Percentiles rank a stretch among this genome's conserved stretches.
phyloP scores from a whole-genome alignment of 2,888 invertebrate genomes.

The Callimorpha dominula region DNA sequence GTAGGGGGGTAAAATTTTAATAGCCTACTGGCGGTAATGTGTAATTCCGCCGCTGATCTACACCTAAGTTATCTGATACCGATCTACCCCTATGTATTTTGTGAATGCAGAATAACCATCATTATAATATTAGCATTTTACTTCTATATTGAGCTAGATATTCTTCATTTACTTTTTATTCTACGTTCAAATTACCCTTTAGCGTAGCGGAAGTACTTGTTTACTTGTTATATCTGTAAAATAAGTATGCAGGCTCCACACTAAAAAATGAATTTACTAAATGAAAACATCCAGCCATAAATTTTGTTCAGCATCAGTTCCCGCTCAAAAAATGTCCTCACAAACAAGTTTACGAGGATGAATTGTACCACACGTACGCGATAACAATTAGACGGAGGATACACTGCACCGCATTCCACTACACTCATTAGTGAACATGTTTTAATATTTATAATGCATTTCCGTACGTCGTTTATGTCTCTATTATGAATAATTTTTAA shows the following conservation, averaged over 20 bases:
- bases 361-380: conserved; percentile 41
- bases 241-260: background rate
- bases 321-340: conserved; percentile 49
- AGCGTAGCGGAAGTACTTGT: background rate
- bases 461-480: conserved; percentile 55
- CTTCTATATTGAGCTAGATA: background rate
- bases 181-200: too few relatives aligned
- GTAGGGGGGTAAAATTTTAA: too few relatives aligned
- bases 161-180: too few relatives aligned
- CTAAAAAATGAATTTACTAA: background rate
- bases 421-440: conserved; percentile 59
- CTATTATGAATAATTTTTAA: conserved; percentile 55
- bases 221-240: background rate
- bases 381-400: conserved; percentile 56
- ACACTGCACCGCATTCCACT: conserved; percentile 52
- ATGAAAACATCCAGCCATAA: background rate
- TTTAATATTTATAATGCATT: conserved; percentile 54
- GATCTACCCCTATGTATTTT: background rate
- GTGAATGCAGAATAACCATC: background rate
- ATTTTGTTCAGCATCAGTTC: background rate
- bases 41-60: too few relatives aligned
- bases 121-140: background rate
- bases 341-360: conserved; percentile 58
- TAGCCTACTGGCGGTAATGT: too few relatives aligned
- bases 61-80: too few relatives aligned